Conservation (phyloP, 1,140 invertebrate species). For the Drosophila suzukii region DNA sequence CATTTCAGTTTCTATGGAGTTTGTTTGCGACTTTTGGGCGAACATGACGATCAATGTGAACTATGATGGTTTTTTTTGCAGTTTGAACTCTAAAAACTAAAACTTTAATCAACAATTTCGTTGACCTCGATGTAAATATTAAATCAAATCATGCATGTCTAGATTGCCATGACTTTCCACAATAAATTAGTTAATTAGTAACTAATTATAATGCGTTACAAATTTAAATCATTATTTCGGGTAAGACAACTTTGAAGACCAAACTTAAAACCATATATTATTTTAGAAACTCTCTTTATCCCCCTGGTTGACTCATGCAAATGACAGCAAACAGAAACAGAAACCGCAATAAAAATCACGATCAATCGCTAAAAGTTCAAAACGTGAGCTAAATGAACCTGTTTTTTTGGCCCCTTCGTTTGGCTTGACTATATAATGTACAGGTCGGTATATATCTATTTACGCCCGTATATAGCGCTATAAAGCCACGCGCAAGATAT, state of each 20-base stretch:
- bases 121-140: no score
- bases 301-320: slow-evolving; percentile 7
- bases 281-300: not conserved
- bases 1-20: slow-evolving; percentile 1
- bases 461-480: slow-evolving; percentile 9
- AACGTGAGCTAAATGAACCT: slow-evolving; percentile 47
- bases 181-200: no score
- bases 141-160: no score
- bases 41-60: not conserved
- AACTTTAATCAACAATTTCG: no score
- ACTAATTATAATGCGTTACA: no score
- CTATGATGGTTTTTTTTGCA: no score
- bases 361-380: slow-evolving; percentile 39
- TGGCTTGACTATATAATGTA: slow-evolving; percentile 24
- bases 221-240: no score
- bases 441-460: slow-evolving; percentile 16
- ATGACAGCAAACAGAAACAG: slow-evolving; percentile 10
- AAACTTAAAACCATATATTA: not conserved
- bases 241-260: not conserved
- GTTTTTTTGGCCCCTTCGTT: slow-evolving; percentile 10
- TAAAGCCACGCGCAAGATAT: slow-evolving; percentile 65
- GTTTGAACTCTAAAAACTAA: no score
- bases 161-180: no score
- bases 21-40: not conserved
- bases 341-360: slow-evolving; percentile 12